phyloP scores from a whole-genome alignment of 2,797 vertebrate species.

The Leptatherina wallacei region DNA sequence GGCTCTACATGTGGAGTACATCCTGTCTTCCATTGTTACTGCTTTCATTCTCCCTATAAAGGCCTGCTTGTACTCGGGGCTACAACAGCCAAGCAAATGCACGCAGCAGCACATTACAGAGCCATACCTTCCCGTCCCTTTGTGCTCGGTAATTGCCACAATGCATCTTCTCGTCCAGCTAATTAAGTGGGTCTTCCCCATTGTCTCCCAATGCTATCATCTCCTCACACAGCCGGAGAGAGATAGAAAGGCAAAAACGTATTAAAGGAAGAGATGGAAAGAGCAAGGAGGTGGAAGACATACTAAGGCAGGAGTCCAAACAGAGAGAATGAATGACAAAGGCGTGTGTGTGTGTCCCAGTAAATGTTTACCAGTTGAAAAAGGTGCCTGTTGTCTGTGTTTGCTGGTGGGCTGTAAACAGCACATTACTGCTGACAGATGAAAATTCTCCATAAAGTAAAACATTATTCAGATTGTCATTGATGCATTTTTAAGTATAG shows the following conservation, averaged over 20 bases:
- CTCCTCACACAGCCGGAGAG: constrained; percentile 58
- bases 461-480: constrained; percentile 6
- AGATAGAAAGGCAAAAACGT: constrained; percentile 22
- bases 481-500: constrained; percentile 8
- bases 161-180: constrained; percentile 84
- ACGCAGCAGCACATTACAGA: constrained; percentile 76
- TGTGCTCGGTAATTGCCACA: constrained; percentile 85
- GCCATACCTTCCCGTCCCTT: constrained; percentile 77
- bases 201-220: constrained; percentile 81
- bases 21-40: constrained; percentile 76
- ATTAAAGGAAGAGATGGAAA: constrained; percentile 42
- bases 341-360: constrained; percentile 54
- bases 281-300: constrained; percentile 42
- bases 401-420: constrained; percentile 37
- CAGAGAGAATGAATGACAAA: constrained; percentile 56
- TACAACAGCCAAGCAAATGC: constrained; percentile 68
- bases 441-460: constrained; percentile 25
- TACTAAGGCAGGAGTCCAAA: constrained; percentile 52
- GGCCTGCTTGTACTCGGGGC: constrained; percentile 69
- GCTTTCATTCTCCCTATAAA: constrained; percentile 73
- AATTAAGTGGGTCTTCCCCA: constrained; percentile 85
- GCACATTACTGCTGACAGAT: constrained; percentile 45
- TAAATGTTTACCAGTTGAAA: constrained; percentile 73
- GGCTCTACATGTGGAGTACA: constrained; percentile 70
- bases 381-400: constrained; percentile 38